phyloP scores from a whole-genome alignment of 2,888 invertebrate species.

The Ceriagrion tenellum region DNA sequence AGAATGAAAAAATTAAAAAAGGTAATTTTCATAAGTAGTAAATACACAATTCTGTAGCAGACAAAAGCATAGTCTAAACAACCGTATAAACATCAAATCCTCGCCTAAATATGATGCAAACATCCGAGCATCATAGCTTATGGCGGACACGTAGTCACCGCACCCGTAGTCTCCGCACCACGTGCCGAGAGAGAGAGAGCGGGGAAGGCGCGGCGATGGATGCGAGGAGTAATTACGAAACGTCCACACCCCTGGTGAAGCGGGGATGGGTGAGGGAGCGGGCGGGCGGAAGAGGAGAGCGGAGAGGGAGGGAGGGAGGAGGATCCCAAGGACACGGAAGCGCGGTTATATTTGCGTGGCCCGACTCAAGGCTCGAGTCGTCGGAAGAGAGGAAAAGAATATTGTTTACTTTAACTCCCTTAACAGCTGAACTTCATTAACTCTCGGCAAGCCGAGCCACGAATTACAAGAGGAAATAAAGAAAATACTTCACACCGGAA shows the following conservation, averaged over 20 bases:
- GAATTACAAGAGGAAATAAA: neutral
- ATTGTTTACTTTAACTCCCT: neutral
- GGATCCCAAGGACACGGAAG: neutral
- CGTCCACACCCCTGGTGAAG: neutral
- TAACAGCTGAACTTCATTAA: neutral
- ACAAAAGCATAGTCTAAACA: too few relatives aligned
- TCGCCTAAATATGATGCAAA: too few relatives aligned
- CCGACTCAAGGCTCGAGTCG: neutral
- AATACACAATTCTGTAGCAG: too few relatives aligned
- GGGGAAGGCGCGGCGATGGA: too few relatives aligned
- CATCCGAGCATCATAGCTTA: too few relatives aligned
- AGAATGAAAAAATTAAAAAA: too few relatives aligned
- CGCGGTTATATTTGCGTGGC: neutral
- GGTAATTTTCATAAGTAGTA: too few relatives aligned
- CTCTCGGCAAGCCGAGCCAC: neutral
- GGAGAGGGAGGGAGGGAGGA: neutral
- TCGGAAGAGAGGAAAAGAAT: neutral
- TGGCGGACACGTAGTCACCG: too few relatives aligned
- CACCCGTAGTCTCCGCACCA: too few relatives aligned
- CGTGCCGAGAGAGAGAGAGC: too few relatives aligned
- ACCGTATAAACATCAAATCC: too few relatives aligned
- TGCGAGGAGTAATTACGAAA: slow-evolving; percentile 20
- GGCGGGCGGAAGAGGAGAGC: neutral
- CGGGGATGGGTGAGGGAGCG: neutral
- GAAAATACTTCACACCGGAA: too few relatives aligned